Evolutionary conservation across 2,888 invertebrate species (phyloP), one percentile per base, ranked within the genome.

Genomic region (Leucophora obtusa): DNA sequence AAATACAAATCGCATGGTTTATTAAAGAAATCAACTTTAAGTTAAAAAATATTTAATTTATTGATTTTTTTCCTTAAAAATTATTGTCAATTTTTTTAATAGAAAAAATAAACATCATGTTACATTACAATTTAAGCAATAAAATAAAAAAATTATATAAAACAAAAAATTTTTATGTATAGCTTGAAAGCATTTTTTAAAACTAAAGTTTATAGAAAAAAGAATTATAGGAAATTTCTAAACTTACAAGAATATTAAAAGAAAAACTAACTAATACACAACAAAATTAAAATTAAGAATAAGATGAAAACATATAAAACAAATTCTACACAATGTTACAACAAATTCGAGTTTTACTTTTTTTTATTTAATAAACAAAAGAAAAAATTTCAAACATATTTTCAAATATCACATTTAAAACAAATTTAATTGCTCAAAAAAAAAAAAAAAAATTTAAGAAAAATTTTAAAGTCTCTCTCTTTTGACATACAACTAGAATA

Each of bases 321-420:
- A 77, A 71, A 66, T 66, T 71, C 59, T 77, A 66, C 53, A 78
- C 15, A 60, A 78, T 66, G 58, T 78, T 78, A 66, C 71, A 78
- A 78, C 71, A 78, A 78, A 78, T 78, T 78, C 66, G 66, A 78
- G 66, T 50, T 69, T 72, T 50, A 51, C 35, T 66, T 53, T 21
- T 21, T 63, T 70, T 58, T 59, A 15, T 76, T 62, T 21, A 68
- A 47, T 75, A 54, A 75, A 75, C 50, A 69, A 69, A 18, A 51
- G 58, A 38, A 11, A 38, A 38, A 62, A 56, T 15, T 51, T 38
- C n/a, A 66, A 70, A 77, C 51, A 70, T 33, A 77, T 56, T 77
- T 77, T 78, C 60, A 71, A 78, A 78, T 78, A 78, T 78, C 77
- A 78, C 77, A 78, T 66, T 72, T 62, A 78, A 71, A 72, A 66